Conservation (phyloP, 2,888 invertebrate genomes). For the Ophonus ardosiacus region DNA sequence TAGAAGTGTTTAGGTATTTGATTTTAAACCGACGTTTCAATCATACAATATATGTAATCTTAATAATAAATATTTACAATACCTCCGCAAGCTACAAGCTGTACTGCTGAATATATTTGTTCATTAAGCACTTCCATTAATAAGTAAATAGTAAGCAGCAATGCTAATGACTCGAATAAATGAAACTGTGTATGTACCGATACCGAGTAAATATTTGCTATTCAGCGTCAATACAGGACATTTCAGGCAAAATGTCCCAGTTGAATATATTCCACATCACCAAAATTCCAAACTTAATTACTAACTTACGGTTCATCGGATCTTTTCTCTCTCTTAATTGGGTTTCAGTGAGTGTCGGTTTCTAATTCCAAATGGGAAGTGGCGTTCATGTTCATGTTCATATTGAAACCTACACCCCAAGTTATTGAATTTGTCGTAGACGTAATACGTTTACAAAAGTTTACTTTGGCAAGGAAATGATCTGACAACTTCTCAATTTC, state of each 20-base stretch:
- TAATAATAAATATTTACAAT: neutral
- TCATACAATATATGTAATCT: too few species aligned
- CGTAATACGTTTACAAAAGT: slow-evolving; percentile 36
- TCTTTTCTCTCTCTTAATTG: neutral
- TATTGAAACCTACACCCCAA: neutral
- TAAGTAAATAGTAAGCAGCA: neutral
- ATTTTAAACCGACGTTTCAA: too few species aligned
- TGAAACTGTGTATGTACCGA: neutral
- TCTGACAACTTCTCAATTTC: slow-evolving; percentile 22
- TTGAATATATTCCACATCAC: neutral
- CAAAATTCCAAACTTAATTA: neutral
- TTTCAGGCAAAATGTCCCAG: neutral
- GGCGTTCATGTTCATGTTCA: neutral
- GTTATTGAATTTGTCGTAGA: slow-evolving; percentile 30
- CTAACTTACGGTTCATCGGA: neutral
- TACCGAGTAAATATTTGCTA: neutral
- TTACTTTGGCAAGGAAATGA: neutral
- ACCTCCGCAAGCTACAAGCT: neutral
- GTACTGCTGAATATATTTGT: neutral
- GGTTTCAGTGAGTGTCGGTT: neutral
- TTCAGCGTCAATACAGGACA: neutral
- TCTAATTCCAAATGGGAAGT: neutral
- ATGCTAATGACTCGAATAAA: neutral
- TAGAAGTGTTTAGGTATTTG: too few species aligned
- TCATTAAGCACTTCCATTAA: neutral